Evolutionary conservation across 2,888 invertebrate genomes (phyloP).

Genomic region (Campoletis raptor): DNA sequence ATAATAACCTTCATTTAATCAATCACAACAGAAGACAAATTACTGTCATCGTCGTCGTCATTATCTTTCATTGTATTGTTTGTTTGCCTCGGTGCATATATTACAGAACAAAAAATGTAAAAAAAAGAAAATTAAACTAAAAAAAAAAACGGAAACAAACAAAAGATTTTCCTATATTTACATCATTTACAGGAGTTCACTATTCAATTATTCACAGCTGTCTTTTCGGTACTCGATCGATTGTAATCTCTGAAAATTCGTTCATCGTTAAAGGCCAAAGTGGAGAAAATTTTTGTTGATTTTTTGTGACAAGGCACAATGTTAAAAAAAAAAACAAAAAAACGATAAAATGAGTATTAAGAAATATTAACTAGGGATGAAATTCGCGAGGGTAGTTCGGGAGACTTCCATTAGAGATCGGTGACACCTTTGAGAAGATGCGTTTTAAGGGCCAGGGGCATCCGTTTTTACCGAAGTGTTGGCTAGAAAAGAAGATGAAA

Average conservation of each 20-base stretch:
- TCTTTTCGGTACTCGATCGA: slow-evolving; percentile 43
- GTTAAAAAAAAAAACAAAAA: not conserved
- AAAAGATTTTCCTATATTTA: slow-evolving; percentile 78
- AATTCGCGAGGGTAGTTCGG: slow-evolving; percentile 9
- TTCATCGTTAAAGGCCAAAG: slow-evolving; percentile 27
- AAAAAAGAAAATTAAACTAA: slow-evolving; percentile 11
- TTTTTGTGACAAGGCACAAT: not conserved
- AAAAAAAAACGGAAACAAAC: slow-evolving; percentile 19
- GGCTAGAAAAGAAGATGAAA: slow-evolving; percentile 69
- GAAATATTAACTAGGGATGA: not conserved
- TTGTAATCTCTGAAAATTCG: slow-evolving; percentile 29
- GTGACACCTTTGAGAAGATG: slow-evolving; percentile 22
- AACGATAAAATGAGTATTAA: not conserved
- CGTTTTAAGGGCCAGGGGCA: slow-evolving; percentile 59
- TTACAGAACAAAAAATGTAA: slow-evolving; percentile 26
- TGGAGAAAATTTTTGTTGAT: not conserved
- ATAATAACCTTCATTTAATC: slow-evolving; percentile 45
- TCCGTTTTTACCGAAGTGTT: slow-evolving; percentile 66
- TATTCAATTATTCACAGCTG: slow-evolving; percentile 77
- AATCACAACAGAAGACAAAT: slow-evolving; percentile 52
- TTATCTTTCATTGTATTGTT: slow-evolving; percentile 37
- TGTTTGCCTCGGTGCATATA: slow-evolving; percentile 71
- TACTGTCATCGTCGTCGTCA: slow-evolving; percentile 57
- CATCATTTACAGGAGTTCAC: slow-evolving; percentile 77
- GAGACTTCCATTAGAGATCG: slow-evolving; percentile 23